Evolutionary conservation across 2,113 vertebrate species (phyloP).

Genomic region (Notechis scutatus): DNA sequence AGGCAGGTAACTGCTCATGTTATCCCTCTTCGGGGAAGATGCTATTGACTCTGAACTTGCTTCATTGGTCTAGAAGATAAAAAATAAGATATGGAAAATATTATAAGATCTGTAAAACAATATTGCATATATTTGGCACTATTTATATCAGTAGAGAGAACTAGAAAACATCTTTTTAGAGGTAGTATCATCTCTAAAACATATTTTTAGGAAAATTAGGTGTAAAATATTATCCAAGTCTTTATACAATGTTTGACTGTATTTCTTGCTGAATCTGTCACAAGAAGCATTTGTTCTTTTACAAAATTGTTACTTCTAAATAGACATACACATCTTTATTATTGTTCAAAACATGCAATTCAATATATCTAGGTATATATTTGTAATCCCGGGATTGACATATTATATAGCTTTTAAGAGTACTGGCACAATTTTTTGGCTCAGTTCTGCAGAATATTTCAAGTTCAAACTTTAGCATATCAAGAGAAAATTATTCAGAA

Average conservation of each 20-base stretch:
- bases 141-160: not conserved
- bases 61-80: slow-evolving; percentile 84
- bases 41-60: slow-evolving; percentile 90
- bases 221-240: not conserved
- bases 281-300: not conserved
- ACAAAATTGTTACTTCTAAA: not conserved
- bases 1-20: slow-evolving; percentile 88
- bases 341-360: not conserved
- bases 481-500: not conserved
- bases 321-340: not conserved
- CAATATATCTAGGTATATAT: not conserved
- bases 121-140: not conserved
- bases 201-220: not conserved
- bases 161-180: not conserved
- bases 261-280: not conserved
- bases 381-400: not conserved
- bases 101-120: not conserved
- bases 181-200: not conserved
- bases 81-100: not conserved
- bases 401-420: not conserved
- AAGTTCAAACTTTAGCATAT: not conserved
- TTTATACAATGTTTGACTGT: not conserved
- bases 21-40: slow-evolving; percentile 79
- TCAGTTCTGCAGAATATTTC: not conserved
- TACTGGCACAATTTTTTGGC: not conserved